phyloP scores from a whole-genome alignment of 2,888 invertebrate species.

The Melikaiella ostensackeni region DNA sequence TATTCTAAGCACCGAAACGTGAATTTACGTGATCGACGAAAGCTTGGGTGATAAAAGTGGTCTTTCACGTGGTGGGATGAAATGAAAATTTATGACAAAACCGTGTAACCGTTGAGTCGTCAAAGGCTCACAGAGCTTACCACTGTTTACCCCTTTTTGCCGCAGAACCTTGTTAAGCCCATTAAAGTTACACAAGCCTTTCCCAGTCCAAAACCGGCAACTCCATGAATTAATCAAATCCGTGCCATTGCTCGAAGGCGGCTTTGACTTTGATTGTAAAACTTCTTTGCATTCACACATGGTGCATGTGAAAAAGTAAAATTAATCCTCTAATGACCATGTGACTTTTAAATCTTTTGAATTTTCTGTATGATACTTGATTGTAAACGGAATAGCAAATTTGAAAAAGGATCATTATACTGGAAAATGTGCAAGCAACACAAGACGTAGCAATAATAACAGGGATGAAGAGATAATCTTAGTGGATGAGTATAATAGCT shows the following conservation, averaged over 20 bases:
- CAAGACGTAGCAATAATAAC: not conserved
- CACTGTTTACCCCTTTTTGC: slow-evolving; percentile 56
- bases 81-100: slow-evolving; percentile 52
- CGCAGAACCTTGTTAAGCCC: slow-evolving; percentile 62
- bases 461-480: too few species aligned
- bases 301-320: not conserved
- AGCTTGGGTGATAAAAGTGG: slow-evolving; percentile 24
- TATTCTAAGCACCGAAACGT: not conserved
- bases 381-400: too few species aligned
- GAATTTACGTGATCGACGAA: slow-evolving; percentile 10
- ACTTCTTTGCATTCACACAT: not conserved
- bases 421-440: not conserved
- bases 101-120: slow-evolving; percentile 46
- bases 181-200: slow-evolving; percentile 57
- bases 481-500: too few species aligned
- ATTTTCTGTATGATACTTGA: not conserved
- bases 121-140: slow-evolving; percentile 55
- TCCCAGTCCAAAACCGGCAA: slow-evolving; percentile 42
- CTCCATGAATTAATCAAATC: slow-evolving; percentile 55
- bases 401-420: too few species aligned
- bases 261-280: not conserved
- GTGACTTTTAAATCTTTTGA: not conserved
- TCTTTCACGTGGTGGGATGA: slow-evolving; percentile 9
- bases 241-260: slow-evolving; percentile 32
- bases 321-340: not conserved